Percentiles rank a stretch among this genome's conserved stretches.
These are phyloP conservation scores for Ceyx erithaca DNA, from an alignment of 2,797 vertebrate species.

Conservation along the genomic window DNA sequence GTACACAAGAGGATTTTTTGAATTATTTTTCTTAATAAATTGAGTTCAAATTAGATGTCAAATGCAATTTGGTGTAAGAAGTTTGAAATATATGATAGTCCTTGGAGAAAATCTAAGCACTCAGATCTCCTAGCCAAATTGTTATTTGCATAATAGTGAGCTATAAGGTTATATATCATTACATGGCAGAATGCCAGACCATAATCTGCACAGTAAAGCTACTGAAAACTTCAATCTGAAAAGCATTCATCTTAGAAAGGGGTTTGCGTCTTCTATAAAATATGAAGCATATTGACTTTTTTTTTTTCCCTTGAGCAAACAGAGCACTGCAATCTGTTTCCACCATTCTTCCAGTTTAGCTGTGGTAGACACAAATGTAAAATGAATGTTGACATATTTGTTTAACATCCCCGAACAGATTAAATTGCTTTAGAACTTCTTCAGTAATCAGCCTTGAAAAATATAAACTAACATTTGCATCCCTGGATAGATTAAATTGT, in stretches of 20 bases:
- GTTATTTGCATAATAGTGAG: constrained; percentile 77
- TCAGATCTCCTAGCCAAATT: constrained; percentile 71
- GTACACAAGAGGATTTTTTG: constrained; percentile 33
- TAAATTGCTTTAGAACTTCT: constrained; percentile 66
- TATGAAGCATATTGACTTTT: constrained; percentile 57
- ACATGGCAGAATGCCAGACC: constrained; percentile 67
- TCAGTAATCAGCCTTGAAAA: constrained; percentile 74
- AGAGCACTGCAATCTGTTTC: constrained; percentile 69
- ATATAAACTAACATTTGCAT: constrained; percentile 56
- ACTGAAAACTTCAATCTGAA: constrained; percentile 75
- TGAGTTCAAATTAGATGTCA: constrained; percentile 77
- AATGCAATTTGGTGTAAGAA: constrained; percentile 72
- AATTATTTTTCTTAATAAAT: constrained; percentile 70
- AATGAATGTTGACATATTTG: constrained; percentile 77
- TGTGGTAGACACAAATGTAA: constrained; percentile 59
- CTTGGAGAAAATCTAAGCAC: constrained; percentile 71
- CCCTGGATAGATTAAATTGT: constrained; percentile 63
- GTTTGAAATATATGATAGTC: constrained; percentile 72
- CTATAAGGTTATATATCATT: constrained; percentile 74
- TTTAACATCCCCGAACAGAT: constrained; percentile 72
- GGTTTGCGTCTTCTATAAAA: constrained; percentile 55
- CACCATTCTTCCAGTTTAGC: constrained; percentile 64
- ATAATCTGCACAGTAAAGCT: constrained; percentile 72
- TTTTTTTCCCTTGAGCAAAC: constrained; percentile 45
- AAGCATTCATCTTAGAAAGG: constrained; percentile 68